phyloP scores from a whole-genome alignment of 2,113 vertebrate genomes.

The Bettongia penicillata region DNA sequence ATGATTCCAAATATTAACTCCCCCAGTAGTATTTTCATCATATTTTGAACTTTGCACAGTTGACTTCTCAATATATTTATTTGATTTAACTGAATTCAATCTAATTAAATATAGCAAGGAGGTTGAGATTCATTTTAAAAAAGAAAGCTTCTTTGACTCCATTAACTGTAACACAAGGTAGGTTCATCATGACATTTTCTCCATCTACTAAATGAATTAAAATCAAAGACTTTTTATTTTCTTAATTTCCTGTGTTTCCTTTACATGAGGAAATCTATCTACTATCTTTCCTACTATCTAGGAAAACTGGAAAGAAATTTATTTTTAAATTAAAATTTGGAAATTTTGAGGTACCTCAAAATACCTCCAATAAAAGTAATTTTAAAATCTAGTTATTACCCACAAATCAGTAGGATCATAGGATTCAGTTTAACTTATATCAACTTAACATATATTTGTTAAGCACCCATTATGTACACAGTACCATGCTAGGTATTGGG shows the following conservation, averaged over 20 bases:
- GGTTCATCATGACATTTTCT: background rate
- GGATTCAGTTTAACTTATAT: background rate
- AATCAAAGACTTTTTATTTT: constrained; percentile 11
- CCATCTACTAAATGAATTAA: constrained; percentile 22
- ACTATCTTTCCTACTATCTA: background rate
- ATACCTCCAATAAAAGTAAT: background rate
- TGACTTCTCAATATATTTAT: too few species aligned
- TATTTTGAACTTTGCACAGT: background rate
- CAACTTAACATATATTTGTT: background rate
- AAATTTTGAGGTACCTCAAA: background rate
- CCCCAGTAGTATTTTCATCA: background rate
- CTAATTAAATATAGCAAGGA: background rate
- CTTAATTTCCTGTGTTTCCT: background rate
- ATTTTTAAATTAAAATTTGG: constrained; percentile 39
- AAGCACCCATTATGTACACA: background rate
- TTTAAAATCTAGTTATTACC: constrained; percentile 8
- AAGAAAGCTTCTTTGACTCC: background rate
- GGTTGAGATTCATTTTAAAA: background rate
- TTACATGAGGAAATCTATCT: background rate
- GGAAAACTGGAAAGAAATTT: background rate
- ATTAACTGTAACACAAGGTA: background rate
- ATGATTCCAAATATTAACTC: background rate
- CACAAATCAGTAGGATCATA: background rate
- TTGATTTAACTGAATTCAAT: background rate
- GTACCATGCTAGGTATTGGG: background rate